Evolutionary conservation across 2,888 invertebrate genomes (phyloP).

Genomic region (Furcula furcula): DNA sequence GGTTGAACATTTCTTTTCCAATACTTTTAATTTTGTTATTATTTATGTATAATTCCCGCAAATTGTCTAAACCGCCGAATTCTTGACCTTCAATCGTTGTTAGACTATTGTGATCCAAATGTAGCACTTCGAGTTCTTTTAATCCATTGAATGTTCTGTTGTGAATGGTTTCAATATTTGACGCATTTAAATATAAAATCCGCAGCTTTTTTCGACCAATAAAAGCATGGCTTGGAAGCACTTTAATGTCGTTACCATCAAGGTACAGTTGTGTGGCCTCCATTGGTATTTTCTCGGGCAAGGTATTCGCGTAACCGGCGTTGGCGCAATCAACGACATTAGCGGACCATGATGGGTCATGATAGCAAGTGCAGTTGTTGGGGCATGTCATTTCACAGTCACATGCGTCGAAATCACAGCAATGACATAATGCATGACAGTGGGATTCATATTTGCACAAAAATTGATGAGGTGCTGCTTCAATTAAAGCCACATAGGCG

Average conservation of each 20-base stretch:
- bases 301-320: conserved; percentile 84
- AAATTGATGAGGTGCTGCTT: conserved; percentile 91
- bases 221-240: conserved; percentile 91
- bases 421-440: conserved; percentile 93
- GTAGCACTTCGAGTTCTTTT: conserved; percentile 87
- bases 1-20: conserved; percentile 86
- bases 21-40: conserved; percentile 87
- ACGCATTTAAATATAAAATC: conserved; percentile 88
- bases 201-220: conserved; percentile 91
- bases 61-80: conserved; percentile 88
- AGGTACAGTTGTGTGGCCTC: conserved; percentile 94
- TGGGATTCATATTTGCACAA: conserved; percentile 92
- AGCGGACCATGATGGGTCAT: conserved; percentile 92
- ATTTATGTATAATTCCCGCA: conserved; percentile 87
- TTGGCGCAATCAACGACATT: conserved; percentile 92
- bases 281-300: conserved; percentile 94
- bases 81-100: conserved; percentile 88
- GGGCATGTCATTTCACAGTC: conserved; percentile 97
- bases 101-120: conserved; percentile 88
- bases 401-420: conserved; percentile 95
- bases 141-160: conserved; percentile 93
- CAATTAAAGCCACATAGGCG: conserved; percentile 87
- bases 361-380: conserved; percentile 92
- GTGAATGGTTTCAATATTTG: conserved; percentile 89
- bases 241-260: conserved; percentile 90